Evolutionary conservation across 2,113 vertebrate species (phyloP).

Genomic region (Gymnobelideus leadbeateri): DNA sequence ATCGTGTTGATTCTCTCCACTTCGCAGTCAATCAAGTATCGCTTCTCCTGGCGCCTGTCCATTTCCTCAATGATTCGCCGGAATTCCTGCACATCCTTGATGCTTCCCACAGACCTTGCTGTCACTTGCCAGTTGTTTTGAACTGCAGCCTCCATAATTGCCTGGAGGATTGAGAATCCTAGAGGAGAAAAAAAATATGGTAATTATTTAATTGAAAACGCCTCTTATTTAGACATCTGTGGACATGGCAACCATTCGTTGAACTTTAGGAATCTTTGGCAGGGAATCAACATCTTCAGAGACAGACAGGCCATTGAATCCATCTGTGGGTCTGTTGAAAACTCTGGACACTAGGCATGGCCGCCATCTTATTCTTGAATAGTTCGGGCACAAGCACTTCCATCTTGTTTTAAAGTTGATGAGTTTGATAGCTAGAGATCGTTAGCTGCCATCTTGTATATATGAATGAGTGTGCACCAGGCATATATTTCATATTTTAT

Average conservation of each 20-base stretch:
- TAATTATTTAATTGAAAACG: slow-evolving; percentile 63
- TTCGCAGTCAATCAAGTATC: slow-evolving; percentile 98
- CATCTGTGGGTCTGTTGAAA: slow-evolving; percentile 24
- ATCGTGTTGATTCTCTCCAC: slow-evolving; percentile 97
- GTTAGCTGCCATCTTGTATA: slow-evolving; percentile 89
- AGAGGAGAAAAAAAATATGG: slow-evolving; percentile 63
- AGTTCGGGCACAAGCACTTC: slow-evolving; percentile 4
- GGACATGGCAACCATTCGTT: slow-evolving; percentile 51
- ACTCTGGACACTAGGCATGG: slow-evolving; percentile 42
- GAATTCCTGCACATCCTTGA: slow-evolving; percentile 96
- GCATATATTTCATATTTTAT: slow-evolving; percentile 91
- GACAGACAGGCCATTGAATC: background rate
- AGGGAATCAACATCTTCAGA: background rate
- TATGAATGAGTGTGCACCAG: slow-evolving; percentile 87
- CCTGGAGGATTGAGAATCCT: slow-evolving; percentile 99
- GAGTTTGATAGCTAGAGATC: background rate
- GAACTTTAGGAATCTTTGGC: slow-evolving; percentile 32
- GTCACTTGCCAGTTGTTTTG: slow-evolving; percentile 99
- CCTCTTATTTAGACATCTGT: slow-evolving; percentile 20
- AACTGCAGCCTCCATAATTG: slow-evolving; percentile 99
- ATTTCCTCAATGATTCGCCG: slow-evolving; percentile 98
- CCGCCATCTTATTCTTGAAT: slow-evolving; percentile 35
- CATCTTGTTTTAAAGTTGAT: slow-evolving; percentile 38
- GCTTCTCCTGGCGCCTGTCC: slow-evolving; percentile 98
- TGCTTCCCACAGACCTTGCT: slow-evolving; percentile 96